These are phyloP conservation scores for Eufriesea mexicana DNA, from an alignment of 1,140 invertebrate genomes.

Conservation along the genomic window DNA sequence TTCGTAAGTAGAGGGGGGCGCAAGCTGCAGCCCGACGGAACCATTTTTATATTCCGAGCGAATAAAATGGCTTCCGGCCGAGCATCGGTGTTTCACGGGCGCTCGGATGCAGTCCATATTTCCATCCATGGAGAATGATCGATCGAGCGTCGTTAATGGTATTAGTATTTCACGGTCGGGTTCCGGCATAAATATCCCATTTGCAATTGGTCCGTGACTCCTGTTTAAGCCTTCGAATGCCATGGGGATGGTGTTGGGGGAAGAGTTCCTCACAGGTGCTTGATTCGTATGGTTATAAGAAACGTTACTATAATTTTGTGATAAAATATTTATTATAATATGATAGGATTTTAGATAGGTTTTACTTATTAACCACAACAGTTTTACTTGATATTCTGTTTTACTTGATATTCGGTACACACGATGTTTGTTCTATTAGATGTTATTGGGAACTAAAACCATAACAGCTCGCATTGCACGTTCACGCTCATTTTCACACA, in stretches of 20 bases:
- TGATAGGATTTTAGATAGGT: too few species aligned
- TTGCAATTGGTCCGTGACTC: constrained; percentile 31
- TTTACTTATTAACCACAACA: too few species aligned
- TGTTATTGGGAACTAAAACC: too few species aligned
- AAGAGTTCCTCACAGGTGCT: not conserved
- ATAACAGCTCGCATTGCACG: too few species aligned
- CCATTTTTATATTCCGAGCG: not conserved
- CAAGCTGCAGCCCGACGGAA: constrained; percentile 10
- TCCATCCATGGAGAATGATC: not conserved
- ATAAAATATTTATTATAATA: too few species aligned
- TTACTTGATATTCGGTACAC: too few species aligned
- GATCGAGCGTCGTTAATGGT: constrained; percentile 46
- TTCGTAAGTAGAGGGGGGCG: not conserved
- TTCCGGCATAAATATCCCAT: constrained; percentile 32
- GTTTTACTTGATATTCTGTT: too few species aligned
- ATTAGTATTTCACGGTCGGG: constrained; percentile 51
- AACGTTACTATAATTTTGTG: not conserved
- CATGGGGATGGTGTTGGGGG: constrained; percentile 19
- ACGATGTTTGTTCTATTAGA: too few species aligned
- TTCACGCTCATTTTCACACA: too few species aligned
- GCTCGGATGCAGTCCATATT: constrained; percentile 22
- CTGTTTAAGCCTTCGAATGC: constrained; percentile 36
- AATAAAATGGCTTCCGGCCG: not conserved
- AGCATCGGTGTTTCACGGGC: constrained; percentile 22
- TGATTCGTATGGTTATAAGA: too few species aligned